Evolutionary conservation across 2,113 vertebrate species (phyloP), one percentile per base, ranked within the genome.

Genomic region (Polyodon spathula): DNA sequence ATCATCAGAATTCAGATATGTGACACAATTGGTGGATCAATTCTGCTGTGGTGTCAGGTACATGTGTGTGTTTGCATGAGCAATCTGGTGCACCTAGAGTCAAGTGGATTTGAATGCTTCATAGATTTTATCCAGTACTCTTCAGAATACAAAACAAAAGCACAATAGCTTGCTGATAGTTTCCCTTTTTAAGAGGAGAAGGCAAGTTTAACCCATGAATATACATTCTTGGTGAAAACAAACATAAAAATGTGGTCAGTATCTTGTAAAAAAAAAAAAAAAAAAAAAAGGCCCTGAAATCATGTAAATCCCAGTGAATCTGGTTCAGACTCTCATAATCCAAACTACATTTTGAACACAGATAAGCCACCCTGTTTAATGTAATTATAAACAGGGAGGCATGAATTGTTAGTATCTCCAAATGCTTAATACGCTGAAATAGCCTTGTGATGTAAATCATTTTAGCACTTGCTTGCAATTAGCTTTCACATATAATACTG

Each of bases 321-420:
- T 76, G 77, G 80, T 77, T 64, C 68, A 73, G 77, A 78, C 74
- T 76, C 74, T 72, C 80, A 87, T 88, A 88, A 87, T 86, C 78
- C 83, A 63, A 66, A 78, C 77, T 73, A 76, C 83, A 83, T 82
- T 85, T 81, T 81, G 79, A 80, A 78, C 68, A 71, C 79, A 76
- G 86, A 87, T 87, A 86, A 86, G 82, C 78, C 72, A 64, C 71
- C 69, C 81, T 83, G 86, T 89, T 87, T 87, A 85, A 80, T 76
- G 81, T 84, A 83, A 86, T 87, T 86, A 86, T 81, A 82, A 86
- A 82, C 75, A 73, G 73, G 80, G 72, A 74, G 76, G 76, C 76
- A 75, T 80, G 73, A 83, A 82, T 80, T 75, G 82, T 78, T 75
- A 71, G 70, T 80, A 85, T 85, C 83, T 82, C 81, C 78, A 81